phyloP scores from a whole-genome alignment of 2,888 invertebrate species.

The Drosophila recens region DNA sequence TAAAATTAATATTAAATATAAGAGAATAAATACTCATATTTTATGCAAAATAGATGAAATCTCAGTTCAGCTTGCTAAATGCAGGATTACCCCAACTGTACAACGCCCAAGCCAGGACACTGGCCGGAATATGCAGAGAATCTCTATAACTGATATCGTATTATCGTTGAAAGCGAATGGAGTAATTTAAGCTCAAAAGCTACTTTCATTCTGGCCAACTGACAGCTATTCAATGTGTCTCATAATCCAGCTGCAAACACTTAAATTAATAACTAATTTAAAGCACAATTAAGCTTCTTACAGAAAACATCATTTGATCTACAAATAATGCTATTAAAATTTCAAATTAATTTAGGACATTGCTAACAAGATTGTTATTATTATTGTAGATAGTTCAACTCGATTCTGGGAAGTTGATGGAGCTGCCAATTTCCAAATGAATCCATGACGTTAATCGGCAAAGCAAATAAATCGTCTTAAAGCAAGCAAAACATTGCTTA shows the following conservation, averaged over 20 bases:
- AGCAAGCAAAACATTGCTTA: slow-evolving; percentile 15
- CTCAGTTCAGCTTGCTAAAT: background rate
- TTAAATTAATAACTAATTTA: slow-evolving; percentile 5
- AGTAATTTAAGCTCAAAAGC: background rate
- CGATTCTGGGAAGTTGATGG: slow-evolving; percentile 36
- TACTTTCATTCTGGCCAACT: background rate
- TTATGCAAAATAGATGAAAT: background rate
- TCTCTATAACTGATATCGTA: background rate
- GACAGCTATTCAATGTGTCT: background rate
- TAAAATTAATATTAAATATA: too few relatives aligned
- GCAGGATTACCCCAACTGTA: background rate
- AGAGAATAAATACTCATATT: background rate
- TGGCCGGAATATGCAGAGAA: background rate
- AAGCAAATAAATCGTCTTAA: slow-evolving; percentile 37
- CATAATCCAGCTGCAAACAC: background rate
- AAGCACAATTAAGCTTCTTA: slow-evolving; percentile 1
- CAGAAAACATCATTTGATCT: background rate
- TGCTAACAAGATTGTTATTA: slow-evolving; percentile 31
- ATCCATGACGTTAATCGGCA: slow-evolving; percentile 41
- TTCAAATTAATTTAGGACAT: background rate
- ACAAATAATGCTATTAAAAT: slow-evolving; percentile 1
- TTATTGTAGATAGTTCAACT: slow-evolving; percentile 9
- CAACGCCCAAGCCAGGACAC: background rate
- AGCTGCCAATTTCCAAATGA: slow-evolving; percentile 38
- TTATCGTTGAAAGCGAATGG: background rate